Conservation (phyloP, 2,888 invertebrate species). For the Napeogenes sylphis region DNA sequence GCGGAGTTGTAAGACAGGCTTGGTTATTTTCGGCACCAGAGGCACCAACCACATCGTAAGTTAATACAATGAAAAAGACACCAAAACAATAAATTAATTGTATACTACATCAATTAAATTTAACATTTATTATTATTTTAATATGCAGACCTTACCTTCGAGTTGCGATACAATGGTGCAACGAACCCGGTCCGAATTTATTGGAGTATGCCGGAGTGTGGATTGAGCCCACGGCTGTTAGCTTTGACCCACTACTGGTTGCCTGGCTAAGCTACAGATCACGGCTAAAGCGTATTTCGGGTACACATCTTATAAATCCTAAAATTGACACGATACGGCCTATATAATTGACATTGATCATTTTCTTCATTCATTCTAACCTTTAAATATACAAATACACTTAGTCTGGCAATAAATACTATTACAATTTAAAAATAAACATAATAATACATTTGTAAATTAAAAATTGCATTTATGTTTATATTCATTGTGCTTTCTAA, state of each 20-base stretch:
- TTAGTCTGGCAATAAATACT: too few species aligned
- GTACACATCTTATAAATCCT: constrained; percentile 31
- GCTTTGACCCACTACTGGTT: constrained; percentile 80
- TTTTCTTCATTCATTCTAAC: too few species aligned
- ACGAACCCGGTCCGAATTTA: constrained; percentile 26
- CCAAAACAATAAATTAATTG: background rate
- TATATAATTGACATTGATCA: background rate
- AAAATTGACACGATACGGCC: too few species aligned
- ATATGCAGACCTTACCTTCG: constrained; percentile 53
- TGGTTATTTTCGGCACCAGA: constrained; percentile 68
- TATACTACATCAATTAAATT: background rate
- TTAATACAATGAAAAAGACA: constrained; percentile 19
- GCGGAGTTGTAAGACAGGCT: constrained; percentile 48
- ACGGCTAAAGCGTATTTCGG: constrained; percentile 29
- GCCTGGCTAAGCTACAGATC: constrained; percentile 80
- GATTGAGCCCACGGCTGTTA: constrained; percentile 52
- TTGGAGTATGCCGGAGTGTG: constrained; percentile 56
- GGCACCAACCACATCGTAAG: constrained; percentile 50
- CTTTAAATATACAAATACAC: too few species aligned
- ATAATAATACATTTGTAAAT: too few species aligned
- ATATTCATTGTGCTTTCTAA: too few species aligned
- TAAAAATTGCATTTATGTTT: too few species aligned
- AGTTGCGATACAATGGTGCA: constrained; percentile 51
- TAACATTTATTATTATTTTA: background rate
- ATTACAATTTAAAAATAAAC: too few species aligned